Evolutionary conservation across 2,888 invertebrate species (phyloP).

Genomic region (Mesopsocus fuscifrons): DNA sequence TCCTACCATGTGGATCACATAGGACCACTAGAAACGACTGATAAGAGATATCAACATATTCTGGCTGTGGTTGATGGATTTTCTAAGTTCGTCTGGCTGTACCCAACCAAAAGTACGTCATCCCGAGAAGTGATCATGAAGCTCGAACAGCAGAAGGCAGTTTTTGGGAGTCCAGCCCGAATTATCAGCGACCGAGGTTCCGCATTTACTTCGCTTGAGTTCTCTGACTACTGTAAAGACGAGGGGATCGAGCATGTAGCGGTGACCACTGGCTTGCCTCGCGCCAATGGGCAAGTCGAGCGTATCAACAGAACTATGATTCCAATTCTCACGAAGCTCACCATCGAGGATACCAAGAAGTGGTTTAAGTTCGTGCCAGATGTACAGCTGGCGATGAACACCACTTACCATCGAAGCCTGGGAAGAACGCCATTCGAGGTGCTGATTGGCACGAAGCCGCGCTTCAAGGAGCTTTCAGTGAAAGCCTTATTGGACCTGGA

Average conservation of each 20-base stretch:
- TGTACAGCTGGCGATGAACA: neutral
- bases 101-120: neutral
- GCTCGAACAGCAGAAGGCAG: neutral
- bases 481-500: neutral
- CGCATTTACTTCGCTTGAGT: neutral
- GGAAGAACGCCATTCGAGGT: neutral
- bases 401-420: neutral
- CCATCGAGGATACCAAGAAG: neutral
- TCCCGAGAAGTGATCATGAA: neutral
- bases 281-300: slow-evolving; percentile 10
- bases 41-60: neutral
- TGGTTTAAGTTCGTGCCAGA: neutral
- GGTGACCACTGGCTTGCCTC: neutral
- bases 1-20: slow-evolving; percentile 21
- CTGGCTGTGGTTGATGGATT: slow-evolving; percentile 12
- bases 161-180: neutral
- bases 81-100: neutral
- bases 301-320: neutral
- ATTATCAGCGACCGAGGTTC: slow-evolving; percentile 8
- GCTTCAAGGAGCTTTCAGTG: neutral
- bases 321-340: slow-evolving; percentile 2
- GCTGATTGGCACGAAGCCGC: neutral
- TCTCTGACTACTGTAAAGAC: neutral
- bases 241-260: neutral
- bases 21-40: neutral